These are phyloP conservation scores for Leucoraja erinaceus DNA, from an alignment of 2,113 vertebrate genomes.

Conservation along the genomic window DNA sequence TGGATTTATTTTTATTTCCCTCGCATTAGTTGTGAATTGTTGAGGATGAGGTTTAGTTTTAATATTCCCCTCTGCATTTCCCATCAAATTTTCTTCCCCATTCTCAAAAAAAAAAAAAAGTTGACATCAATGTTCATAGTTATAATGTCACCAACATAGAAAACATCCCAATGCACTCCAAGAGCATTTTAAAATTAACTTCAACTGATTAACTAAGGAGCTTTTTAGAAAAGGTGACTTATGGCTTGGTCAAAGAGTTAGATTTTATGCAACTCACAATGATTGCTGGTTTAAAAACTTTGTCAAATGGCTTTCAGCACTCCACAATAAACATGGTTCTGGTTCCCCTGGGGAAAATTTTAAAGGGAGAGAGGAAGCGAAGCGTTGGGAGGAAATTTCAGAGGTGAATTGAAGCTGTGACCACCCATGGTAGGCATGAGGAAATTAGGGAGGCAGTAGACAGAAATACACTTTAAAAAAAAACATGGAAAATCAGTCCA, in stretches of 20 bases:
- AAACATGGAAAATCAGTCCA: no score
- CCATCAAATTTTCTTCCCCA: not conserved
- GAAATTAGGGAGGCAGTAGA: not conserved
- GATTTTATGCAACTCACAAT: not conserved
- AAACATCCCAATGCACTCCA: no score
- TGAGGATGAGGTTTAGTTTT: not conserved
- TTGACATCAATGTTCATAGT: not conserved
- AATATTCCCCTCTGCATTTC: not conserved
- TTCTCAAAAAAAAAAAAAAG: not conserved
- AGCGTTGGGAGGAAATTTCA: not conserved
- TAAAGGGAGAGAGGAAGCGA: not conserved
- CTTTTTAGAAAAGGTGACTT: no score
- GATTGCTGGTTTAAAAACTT: no score
- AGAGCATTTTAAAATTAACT: no score
- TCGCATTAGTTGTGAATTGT: not conserved
- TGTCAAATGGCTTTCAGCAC: no score
- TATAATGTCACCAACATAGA: no score
- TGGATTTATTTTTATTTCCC: slow-evolving; percentile 7
- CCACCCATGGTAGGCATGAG: not conserved
- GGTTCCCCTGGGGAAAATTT: not conserved
- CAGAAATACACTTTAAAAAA: not conserved
- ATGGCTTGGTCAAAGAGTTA: not conserved
- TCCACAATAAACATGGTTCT: no score
- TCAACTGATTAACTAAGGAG: no score
- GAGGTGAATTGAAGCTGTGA: not conserved